Evolutionary conservation across 1,140 invertebrate species (phyloP), one percentile per base, ranked within the genome.

Genomic region (Drosophila tsacasi): DNA sequence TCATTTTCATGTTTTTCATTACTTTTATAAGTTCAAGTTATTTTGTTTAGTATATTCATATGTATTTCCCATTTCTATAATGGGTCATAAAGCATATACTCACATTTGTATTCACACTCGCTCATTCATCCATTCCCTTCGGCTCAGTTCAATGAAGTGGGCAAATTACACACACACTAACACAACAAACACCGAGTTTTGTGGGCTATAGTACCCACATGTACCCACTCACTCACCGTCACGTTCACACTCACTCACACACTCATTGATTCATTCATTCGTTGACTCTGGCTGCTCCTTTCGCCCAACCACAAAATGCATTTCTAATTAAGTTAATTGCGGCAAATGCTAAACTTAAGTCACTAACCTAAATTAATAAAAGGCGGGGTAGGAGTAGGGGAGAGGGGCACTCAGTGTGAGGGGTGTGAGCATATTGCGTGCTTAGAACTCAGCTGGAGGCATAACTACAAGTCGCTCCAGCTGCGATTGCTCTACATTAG

Each of bases 251-350:
- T 44, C 54, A 60, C 69, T 40, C 52, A 42, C 50, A 42, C 65
- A 61, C 54, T 46, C 69, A 75, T 55, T 54, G 55, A 59, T 61
- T 65, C 49, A 79, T 65, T 47, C 72, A 55, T 66, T 59, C 67
- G 58, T 79, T 80, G 57, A 59, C 63, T 79, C 49, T 82, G 78
- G 42, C 65, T 81, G 59, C 73, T 81, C 67, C 69, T 59, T 42
- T 62, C 62, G 49, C 74, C 50, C 67, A 61, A 73, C 69, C 85
- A 71, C 73, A 65, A 76, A 90, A 90, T 90, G 85, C 81, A 90
- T 85, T 90, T 90, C 85, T 90, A 90, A 90, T 90, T 90, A 90
- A 90, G 79, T 90, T 90, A 90, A 90, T 90, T 90, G 85, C 85
- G 81, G 85, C 85, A 90, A 90, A 90, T 90, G 85, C 85, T 90